Evolutionary conservation across 2,113 vertebrate genomes (phyloP), one percentile per base, ranked within the genome.

Genomic region (Eurystomus gularis): DNA sequence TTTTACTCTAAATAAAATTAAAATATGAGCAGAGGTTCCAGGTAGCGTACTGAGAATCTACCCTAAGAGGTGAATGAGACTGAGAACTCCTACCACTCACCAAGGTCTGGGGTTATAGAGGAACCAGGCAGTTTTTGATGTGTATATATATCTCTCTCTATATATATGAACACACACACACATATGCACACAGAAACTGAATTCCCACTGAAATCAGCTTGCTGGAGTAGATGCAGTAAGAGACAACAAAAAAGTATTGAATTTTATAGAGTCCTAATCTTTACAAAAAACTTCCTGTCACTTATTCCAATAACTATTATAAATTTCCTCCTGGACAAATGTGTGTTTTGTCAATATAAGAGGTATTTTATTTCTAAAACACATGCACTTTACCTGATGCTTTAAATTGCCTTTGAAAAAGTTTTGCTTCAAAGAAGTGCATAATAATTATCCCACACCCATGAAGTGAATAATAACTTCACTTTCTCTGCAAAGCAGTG

Each of bases 401-500:
- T 89, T 94, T 91, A 88, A 92, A 91, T 86, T 89, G 57, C 31
- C 31, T 89, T 86, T 85, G 86, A 90, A 82, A 92, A 89, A 25
- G 2, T 49, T 94, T 40, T 79, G 40, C 95, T 96, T 94, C 94
- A 95, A 96, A 95, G 80, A 73, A 71, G 65, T 1, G 0, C 54
- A 72, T 76, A 84, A 69, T 65, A 91, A 94, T 95, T 96, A 92
- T 83, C 35, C 90, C 88, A 93, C 95, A 91, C 80, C 94, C 92
- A 82, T 76, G 55, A 79, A 82, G 54, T 29, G 52, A 84, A 84
- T 87, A 97, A 92, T 52, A 82, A 84, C 61, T 88, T 95, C 49
- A 65, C 49, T 91, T 95, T 96, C 86, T 88, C 64, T 39, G 57
- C 86, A 96, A 96, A 95, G 55, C 39, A 76, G 37, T 57, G 51